A percentile compares a stretch with the other conserved stretches of the same genome.
Evolutionary conservation across 2,797 vertebrate species (phyloP).

Genomic region (Mormyrus proboscirostris): DNA sequence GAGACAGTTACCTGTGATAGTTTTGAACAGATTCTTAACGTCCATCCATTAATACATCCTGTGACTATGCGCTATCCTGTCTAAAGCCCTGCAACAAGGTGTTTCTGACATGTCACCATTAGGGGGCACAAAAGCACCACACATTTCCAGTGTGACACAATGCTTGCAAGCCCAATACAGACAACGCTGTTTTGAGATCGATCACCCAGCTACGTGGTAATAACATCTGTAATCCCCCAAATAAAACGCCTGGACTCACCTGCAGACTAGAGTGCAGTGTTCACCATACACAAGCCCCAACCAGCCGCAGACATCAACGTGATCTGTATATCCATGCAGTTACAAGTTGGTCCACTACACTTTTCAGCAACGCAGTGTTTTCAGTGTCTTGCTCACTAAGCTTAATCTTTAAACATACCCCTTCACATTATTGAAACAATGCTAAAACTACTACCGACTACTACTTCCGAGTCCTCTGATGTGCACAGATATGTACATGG

Average conservation of each 20-base stretch:
- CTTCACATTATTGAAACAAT: conserved; percentile 37
- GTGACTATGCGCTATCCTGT: background rate
- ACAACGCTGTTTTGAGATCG: conserved; percentile 34
- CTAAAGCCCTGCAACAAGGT: background rate
- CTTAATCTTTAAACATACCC: conserved; percentile 35
- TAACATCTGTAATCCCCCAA: conserved; percentile 27
- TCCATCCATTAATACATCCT: background rate
- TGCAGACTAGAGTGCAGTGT: background rate
- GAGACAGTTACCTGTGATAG: background rate
- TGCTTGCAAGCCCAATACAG: conserved; percentile 22
- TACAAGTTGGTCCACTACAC: conserved; percentile 11
- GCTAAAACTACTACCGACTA: conserved; percentile 37
- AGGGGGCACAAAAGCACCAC: conserved; percentile 38
- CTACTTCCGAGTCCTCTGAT: conserved; percentile 22
- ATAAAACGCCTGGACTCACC: conserved; percentile 27
- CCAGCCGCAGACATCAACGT: conserved; percentile 16
- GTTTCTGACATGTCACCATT: conserved; percentile 24
- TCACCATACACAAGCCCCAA: background rate
- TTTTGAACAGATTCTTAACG: background rate
- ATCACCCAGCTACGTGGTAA: conserved; percentile 28
- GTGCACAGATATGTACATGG: background rate
- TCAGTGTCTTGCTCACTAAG: conserved; percentile 28
- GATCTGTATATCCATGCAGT: conserved; percentile 21
- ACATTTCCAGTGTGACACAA: conserved; percentile 2
- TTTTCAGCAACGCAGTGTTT: conserved; percentile 12